Percentiles rank a stretch among this genome's conserved stretches.
Evolutionary conservation across 2,797 vertebrate genomes (phyloP).

Genomic region (Simalia tracyae): DNA sequence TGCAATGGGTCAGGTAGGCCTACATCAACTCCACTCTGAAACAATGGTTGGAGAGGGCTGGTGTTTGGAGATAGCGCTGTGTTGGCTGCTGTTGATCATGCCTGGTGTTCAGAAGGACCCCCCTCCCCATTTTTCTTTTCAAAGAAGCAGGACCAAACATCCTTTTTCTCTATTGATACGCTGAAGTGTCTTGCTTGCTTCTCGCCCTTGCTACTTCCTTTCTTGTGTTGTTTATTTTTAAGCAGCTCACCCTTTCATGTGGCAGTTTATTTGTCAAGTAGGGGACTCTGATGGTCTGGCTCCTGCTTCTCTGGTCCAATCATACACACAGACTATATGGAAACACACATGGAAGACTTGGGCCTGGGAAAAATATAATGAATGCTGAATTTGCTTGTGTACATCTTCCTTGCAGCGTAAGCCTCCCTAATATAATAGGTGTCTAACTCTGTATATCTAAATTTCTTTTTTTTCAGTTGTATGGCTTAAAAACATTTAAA

Average conservation of each 20-base stretch:
- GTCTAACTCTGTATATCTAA: not conserved
- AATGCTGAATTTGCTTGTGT: not conserved
- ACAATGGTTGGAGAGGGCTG: not conserved
- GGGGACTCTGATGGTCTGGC: not conserved
- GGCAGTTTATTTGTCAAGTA: not conserved
- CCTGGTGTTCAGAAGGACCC: not conserved
- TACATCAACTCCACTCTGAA: not conserved
- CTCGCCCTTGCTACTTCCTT: not conserved
- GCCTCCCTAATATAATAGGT: not conserved
- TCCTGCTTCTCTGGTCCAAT: not conserved
- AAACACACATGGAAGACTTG: not conserved
- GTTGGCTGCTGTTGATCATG: not conserved
- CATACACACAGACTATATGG: not conserved
- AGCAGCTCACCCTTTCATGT: not conserved
- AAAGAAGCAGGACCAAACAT: conserved; percentile 14
- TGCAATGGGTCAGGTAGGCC: not conserved
- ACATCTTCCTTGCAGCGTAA: not conserved
- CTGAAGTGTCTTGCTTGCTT: conserved; percentile 9
- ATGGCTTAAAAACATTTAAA: not conserved
- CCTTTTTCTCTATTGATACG: not conserved
- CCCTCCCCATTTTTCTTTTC: not conserved
- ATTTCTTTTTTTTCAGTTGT: not conserved
- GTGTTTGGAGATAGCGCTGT: not conserved
- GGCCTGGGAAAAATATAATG: not conserved
- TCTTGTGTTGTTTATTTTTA: conserved; percentile 23